phyloP scores from a whole-genome alignment of 2,888 invertebrate genomes.

The Marasmarcha lunaedactyla region DNA sequence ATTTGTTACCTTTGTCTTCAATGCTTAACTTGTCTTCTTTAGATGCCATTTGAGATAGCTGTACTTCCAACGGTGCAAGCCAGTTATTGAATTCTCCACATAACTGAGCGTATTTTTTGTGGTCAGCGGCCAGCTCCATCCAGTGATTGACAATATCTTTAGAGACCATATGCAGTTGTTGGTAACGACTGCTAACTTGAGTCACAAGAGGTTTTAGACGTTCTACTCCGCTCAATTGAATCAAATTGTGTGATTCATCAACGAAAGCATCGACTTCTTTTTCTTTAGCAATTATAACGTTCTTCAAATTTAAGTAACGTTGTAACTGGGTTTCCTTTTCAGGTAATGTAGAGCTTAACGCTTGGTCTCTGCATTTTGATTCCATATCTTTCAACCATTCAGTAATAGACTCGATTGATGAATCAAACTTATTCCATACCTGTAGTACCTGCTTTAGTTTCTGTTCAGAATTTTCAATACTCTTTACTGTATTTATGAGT shows the following conservation, averaged over 20 bases:
- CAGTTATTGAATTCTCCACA: constrained; percentile 81
- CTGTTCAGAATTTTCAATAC: constrained; percentile 76
- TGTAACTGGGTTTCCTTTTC: constrained; percentile 85
- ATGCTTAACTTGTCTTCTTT: constrained; percentile 75
- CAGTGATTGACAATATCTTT: constrained; percentile 90
- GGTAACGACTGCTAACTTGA: constrained; percentile 90
- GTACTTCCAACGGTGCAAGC: constrained; percentile 81
- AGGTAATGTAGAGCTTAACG: constrained; percentile 80
- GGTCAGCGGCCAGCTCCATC: constrained; percentile 86
- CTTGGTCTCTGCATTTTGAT: constrained; percentile 87
- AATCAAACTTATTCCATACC: constrained; percentile 91
- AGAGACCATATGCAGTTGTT: constrained; percentile 81
- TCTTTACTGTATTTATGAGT: constrained; percentile 75
- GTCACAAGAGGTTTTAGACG: constrained; percentile 87
- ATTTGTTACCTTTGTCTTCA: constrained; percentile 75
- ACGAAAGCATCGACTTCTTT: constrained; percentile 88
- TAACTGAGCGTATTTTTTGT: constrained; percentile 81
- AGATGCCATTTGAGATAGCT: constrained; percentile 71
- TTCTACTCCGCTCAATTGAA: constrained; percentile 87
- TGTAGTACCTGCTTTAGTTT: constrained; percentile 80
- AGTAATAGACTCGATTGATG: constrained; percentile 81
- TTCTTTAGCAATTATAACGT: constrained; percentile 83
- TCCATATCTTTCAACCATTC: constrained; percentile 91
- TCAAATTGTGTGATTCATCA: constrained; percentile 88
- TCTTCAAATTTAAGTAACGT: constrained; percentile 78